Percentiles rank a stretch among this genome's conserved stretches.
phyloP scores from a whole-genome alignment of 2,888 invertebrate genomes.

The Cotesia congregata region DNA sequence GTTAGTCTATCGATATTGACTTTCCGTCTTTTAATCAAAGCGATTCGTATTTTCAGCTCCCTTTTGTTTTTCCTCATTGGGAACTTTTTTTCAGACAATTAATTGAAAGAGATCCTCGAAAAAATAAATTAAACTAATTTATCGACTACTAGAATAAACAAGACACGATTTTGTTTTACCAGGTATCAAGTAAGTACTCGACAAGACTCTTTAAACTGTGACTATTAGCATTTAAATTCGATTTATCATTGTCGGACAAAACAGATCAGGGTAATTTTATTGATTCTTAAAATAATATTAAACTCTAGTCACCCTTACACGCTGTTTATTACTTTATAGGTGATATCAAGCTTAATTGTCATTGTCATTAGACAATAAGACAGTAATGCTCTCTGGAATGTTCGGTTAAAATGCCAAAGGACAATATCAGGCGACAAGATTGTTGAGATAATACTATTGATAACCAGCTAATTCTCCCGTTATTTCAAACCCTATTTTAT shows the following conservation, averaged over 20 bases:
- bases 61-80: not conserved
- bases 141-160: slow-evolving; percentile 28
- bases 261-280: not conserved
- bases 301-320: not conserved
- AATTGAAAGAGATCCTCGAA: not conserved
- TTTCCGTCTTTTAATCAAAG: slow-evolving; percentile 37
- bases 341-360: not conserved
- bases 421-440: slow-evolving; percentile 10
- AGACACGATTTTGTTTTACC: slow-evolving; percentile 31
- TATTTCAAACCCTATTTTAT: slow-evolving; percentile 19
- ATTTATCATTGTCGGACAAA: not conserved
- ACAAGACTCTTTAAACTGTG: slow-evolving; percentile 16
- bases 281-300: not conserved
- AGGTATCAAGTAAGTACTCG: slow-evolving; percentile 24
- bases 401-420: slow-evolving; percentile 12
- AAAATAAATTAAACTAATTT: not conserved
- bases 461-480: slow-evolving; percentile 25
- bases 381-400: not conserved
- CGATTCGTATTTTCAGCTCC: not conserved
- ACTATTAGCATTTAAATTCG: slow-evolving; percentile 30
- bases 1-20: slow-evolving; percentile 56
- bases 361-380: not conserved
- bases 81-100: not conserved
- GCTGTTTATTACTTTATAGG: not conserved
- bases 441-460: slow-evolving; percentile 27